Conservation (phyloP, 2,888 invertebrate genomes). For the Sycophila texana region DNA sequence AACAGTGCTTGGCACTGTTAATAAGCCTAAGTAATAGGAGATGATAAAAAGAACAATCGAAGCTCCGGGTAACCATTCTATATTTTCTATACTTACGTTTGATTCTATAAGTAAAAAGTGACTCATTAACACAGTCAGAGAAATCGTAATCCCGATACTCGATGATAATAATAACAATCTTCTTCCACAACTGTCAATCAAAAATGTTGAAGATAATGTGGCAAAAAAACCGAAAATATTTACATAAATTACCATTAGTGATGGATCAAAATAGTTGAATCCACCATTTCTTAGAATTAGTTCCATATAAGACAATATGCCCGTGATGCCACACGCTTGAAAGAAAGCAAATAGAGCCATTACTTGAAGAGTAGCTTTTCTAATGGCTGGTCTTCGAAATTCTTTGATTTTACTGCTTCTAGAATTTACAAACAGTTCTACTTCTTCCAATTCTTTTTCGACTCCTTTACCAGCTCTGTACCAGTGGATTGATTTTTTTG, state of each 20-base stretch:
- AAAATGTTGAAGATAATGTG: constrained; percentile 61
- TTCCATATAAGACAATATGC: constrained; percentile 69
- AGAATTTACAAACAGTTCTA: constrained; percentile 31
- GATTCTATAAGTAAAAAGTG: constrained; percentile 61
- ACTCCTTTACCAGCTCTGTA: constrained; percentile 46
- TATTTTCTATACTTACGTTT: constrained; percentile 48
- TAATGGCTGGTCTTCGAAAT: constrained; percentile 12
- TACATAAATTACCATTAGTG: constrained; percentile 65
- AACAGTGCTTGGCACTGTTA: constrained; percentile 55
- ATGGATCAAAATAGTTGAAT: constrained; percentile 63
- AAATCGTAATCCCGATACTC: constrained; percentile 61
- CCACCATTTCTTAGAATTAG: constrained; percentile 63
- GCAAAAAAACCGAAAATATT: constrained; percentile 61
- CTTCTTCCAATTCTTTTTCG: constrained; percentile 37
- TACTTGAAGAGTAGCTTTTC: constrained; percentile 62
- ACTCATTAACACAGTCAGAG: constrained; percentile 58
- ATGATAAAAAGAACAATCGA: constrained; percentile 61
- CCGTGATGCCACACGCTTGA: constrained; percentile 67
- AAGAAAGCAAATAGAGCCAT: constrained; percentile 63
- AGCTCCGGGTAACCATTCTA: constrained; percentile 65
- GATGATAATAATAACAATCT: constrained; percentile 64
- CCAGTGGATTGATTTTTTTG: constrained; percentile 45
- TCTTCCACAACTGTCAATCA: constrained; percentile 68
- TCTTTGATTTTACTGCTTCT: constrained; percentile 9
- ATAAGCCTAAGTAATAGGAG: constrained; percentile 58